These are phyloP conservation scores for Podotricha telesiphe DNA, from an alignment of 2,888 invertebrate species.

Conservation along the genomic window DNA sequence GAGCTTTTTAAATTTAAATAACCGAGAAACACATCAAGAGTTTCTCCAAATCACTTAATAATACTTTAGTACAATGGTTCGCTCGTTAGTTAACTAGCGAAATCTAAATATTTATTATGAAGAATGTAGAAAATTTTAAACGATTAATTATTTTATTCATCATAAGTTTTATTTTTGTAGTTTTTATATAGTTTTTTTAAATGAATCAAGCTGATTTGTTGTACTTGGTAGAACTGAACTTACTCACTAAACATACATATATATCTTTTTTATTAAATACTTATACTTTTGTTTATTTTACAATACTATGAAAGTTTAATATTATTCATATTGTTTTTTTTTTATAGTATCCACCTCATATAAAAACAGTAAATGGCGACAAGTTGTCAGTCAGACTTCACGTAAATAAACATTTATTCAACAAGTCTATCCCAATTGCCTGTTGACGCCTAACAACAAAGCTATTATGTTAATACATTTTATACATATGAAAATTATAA, in stretches of 20 bases:
- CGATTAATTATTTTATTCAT: not conserved
- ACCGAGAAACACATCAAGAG: slow-evolving; percentile 14
- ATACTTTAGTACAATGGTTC: slow-evolving; percentile 2
- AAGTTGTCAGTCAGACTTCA: slow-evolving; percentile 2
- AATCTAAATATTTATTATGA: slow-evolving; percentile 12
- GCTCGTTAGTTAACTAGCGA: slow-evolving; percentile 16
- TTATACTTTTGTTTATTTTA: not conserved
- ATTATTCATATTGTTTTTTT: not conserved
- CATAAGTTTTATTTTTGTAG: not conserved
- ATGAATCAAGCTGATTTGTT: too few species aligned
- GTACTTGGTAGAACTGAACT: too few species aligned
- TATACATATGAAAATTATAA: slow-evolving; percentile 21
- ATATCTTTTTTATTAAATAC: not conserved
- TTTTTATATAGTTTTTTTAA: not conserved
- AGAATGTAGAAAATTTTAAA: slow-evolving; percentile 1
- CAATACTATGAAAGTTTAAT: not conserved
- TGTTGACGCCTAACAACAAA: slow-evolving; percentile 22
- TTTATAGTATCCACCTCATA: not conserved
- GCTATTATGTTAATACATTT: slow-evolving; percentile 24
- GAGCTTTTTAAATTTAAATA: slow-evolving; percentile 17
- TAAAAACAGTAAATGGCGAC: slow-evolving; percentile 3
- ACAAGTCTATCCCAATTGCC: slow-evolving; percentile 12
- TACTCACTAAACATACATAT: too few species aligned
- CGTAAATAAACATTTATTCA: slow-evolving; percentile 8
- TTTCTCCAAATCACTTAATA: slow-evolving; percentile 16